Percentiles rank a stretch among this genome's conserved stretches.
phyloP scores from a whole-genome alignment of 2,113 vertebrate genomes.

The Saiga tatarica region DNA sequence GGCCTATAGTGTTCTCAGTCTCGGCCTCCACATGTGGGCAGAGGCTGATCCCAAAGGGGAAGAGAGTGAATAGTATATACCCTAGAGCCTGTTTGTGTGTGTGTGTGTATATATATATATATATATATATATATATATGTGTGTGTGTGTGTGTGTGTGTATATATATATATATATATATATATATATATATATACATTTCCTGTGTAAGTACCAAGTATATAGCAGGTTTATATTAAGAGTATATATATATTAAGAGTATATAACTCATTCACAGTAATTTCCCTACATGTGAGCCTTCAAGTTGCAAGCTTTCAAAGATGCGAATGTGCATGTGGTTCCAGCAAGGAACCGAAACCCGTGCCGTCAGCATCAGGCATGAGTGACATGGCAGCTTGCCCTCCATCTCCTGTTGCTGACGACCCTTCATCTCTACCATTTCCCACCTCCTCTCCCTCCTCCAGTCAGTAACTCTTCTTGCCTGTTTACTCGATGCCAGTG shows the following conservation, averaged over 20 bases:
- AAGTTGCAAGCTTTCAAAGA: not conserved
- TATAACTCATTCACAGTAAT: not conserved
- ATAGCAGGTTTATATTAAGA: not conserved
- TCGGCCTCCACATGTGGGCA: rapidly evolving
- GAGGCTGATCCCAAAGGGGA: not conserved
- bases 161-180: not conserved
- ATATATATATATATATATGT: too few species aligned
- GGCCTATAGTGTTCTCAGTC: not conserved
- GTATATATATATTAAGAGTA: not conserved
- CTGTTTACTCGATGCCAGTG: not conserved
- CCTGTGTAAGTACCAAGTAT: not conserved
- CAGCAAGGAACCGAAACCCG: not conserved
- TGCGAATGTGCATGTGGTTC: not conserved
- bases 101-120: not conserved
- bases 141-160: too few species aligned
- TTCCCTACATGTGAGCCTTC: not conserved
- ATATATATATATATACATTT: not conserved
- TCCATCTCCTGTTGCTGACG: not conserved
- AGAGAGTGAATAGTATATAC: not conserved
- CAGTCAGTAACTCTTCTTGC: not conserved
- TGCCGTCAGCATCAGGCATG: not conserved
- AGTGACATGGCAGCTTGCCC: not conserved
- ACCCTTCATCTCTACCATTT: not conserved
- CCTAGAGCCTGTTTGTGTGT: not conserved
- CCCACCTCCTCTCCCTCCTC: not conserved